Evolutionary conservation across 2,888 invertebrate species (phyloP).

Genomic region (Caenorhabditis plicata): DNA sequence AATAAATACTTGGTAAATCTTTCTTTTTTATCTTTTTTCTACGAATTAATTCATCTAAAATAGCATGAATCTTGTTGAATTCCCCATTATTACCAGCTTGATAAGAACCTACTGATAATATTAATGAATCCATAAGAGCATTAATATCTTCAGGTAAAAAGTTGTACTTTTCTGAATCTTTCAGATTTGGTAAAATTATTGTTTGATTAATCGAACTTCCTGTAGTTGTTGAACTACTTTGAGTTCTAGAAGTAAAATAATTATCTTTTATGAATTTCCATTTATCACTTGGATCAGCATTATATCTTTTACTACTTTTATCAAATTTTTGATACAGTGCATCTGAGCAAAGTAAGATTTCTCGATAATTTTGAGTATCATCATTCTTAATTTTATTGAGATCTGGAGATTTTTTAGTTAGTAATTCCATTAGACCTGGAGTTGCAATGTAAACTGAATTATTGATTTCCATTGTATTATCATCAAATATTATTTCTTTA

Average conservation of each 20-base stretch:
- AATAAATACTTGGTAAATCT: constrained; percentile 26
- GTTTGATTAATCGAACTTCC: constrained; percentile 10
- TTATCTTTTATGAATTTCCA: constrained; percentile 45
- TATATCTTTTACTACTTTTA: constrained; percentile 35
- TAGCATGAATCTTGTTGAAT: constrained; percentile 39
- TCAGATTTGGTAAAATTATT: too few relatives aligned
- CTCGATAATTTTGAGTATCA: constrained; percentile 34
- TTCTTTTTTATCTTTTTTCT: constrained; percentile 13
- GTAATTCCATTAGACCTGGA: constrained; percentile 39
- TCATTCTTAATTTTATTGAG: constrained; percentile 13
- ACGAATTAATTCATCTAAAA: constrained; percentile 37
- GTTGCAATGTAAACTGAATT: constrained; percentile 25
- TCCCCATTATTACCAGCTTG: constrained; percentile 43
- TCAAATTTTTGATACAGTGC: constrained; percentile 43
- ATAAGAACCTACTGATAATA: constrained; percentile 34
- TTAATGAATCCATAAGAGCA: constrained; percentile 23
- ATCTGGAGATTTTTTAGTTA: constrained; percentile 46
- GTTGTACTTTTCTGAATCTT: too few relatives aligned
- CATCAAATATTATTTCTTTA: constrained; percentile 35
- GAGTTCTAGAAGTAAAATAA: constrained; percentile 27
- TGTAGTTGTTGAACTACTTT: constrained; percentile 1
- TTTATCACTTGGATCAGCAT: constrained; percentile 48
- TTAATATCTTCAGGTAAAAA: constrained; percentile 28
- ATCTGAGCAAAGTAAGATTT: constrained; percentile 41
- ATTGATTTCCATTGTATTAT: constrained; percentile 35